Percentiles rank a stretch among this genome's conserved stretches.
These are phyloP conservation scores for Diaphora mendica DNA, from an alignment of 2,888 invertebrate species.

Conservation along the genomic window DNA sequence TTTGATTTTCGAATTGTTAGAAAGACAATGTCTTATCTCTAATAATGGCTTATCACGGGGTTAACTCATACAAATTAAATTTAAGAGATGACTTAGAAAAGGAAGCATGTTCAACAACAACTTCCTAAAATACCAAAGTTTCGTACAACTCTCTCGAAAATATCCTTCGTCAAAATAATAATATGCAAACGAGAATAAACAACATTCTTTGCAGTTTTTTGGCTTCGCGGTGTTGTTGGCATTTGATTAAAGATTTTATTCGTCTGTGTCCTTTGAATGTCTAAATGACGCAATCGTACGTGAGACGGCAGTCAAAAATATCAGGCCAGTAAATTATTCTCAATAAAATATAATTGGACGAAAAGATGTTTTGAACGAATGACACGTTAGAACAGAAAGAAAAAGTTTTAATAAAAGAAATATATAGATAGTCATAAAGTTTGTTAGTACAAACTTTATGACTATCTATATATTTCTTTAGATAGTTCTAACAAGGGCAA, in stretches of 20 bases:
- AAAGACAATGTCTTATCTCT: neutral
- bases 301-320: conserved; percentile 55
- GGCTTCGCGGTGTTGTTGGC: conserved; percentile 59
- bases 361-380: conserved; percentile 9
- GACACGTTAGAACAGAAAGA: conserved; percentile 12
- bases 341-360: conserved; percentile 27
- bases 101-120: neutral
- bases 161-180: conserved; percentile 22
- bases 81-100: neutral
- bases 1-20: neutral
- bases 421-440: conserved; percentile 14
- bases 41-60: neutral
- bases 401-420: conserved; percentile 12
- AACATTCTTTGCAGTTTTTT: conserved; percentile 75
- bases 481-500: conserved; percentile 30
- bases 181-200: conserved; percentile 55
- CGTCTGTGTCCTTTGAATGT: conserved; percentile 57
- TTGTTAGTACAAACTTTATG: too few relatives aligned
- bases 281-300: conserved; percentile 67
- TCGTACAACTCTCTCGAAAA: conserved; percentile 1
- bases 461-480: too few relatives aligned
- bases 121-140: neutral
- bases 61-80: neutral
- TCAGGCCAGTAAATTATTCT: conserved; percentile 18
- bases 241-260: conserved; percentile 65